Conservation (phyloP, 1,140 invertebrate species). For the Cydia splendana region DNA sequence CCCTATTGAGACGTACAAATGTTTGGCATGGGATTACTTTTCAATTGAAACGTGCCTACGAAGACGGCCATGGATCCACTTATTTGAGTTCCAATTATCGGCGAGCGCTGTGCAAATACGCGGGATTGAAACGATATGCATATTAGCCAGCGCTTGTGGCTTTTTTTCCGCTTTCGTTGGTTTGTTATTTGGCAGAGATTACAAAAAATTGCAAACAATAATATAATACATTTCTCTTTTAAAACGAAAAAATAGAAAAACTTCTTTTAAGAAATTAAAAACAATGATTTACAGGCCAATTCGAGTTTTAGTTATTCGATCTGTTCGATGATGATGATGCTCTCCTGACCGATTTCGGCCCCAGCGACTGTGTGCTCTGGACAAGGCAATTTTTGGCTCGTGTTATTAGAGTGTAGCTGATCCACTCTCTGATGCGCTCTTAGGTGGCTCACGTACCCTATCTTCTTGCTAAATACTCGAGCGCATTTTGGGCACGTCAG, state of each 20-base stretch:
- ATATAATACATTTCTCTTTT: neutral
- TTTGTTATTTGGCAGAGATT: conserved; percentile 7
- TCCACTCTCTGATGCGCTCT: too few species aligned
- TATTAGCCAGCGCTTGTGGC: conserved; percentile 46
- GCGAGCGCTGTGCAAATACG: conserved; percentile 66
- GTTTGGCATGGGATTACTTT: conserved; percentile 73
- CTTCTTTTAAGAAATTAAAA: too few species aligned
- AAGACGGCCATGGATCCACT: conserved; percentile 63
- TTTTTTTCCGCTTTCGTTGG: conserved; percentile 19
- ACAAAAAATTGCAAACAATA: neutral
- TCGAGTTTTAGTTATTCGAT: too few species aligned
- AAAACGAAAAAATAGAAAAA: neutral
- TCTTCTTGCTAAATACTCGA: too few species aligned
- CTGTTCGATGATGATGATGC: too few species aligned
- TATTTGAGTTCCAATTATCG: conserved; percentile 77
- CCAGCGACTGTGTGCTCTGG: too few species aligned
- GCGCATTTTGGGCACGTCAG: too few species aligned
- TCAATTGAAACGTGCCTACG: conserved; percentile 75
- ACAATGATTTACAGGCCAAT: too few species aligned
- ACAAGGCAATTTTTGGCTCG: too few species aligned
- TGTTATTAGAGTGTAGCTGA: too few species aligned
- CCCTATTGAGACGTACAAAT: conserved; percentile 72
- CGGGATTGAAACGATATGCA: conserved; percentile 62
- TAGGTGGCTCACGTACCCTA: too few species aligned
- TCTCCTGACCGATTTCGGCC: too few species aligned